These are phyloP conservation scores for Lucilia cuprina DNA, from an alignment of 1,140 invertebrate species.

Conservation along the genomic window DNA sequence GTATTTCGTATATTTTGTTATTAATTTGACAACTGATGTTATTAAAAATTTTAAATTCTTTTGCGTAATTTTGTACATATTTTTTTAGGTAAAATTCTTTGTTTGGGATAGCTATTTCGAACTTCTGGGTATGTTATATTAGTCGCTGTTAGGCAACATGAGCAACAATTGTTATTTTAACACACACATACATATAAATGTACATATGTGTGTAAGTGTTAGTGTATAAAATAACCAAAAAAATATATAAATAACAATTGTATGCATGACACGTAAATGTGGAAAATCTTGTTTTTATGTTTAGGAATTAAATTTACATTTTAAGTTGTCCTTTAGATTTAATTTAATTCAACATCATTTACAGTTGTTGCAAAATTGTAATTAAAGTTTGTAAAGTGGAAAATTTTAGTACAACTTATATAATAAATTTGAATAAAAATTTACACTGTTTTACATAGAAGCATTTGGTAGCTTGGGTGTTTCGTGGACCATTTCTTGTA, in stretches of 20 bases:
- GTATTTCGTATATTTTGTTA: too few species aligned
- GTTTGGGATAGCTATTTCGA: too few species aligned
- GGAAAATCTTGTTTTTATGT: constrained; percentile 8
- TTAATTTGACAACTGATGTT: too few species aligned
- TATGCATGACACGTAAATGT: constrained; percentile 36
- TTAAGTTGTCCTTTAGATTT: neutral
- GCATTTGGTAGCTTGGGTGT: too few species aligned
- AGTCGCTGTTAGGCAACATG: neutral
- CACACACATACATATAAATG: too few species aligned
- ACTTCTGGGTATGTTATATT: neutral
- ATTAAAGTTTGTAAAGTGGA: neutral
- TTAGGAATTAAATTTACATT: neutral
- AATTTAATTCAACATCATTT: neutral
- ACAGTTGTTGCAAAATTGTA: neutral
- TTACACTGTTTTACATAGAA: too few species aligned
- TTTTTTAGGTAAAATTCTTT: too few species aligned
- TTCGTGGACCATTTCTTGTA: too few species aligned
- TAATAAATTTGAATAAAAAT: too few species aligned
- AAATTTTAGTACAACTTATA: neutral
- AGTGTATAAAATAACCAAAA: neutral
- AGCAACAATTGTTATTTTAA: neutral
- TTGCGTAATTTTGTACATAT: too few species aligned
- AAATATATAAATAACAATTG: neutral
- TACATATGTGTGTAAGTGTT: neutral
- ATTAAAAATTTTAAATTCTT: too few species aligned